phyloP scores from a whole-genome alignment of 2,113 vertebrate genomes.

The Scortum barcoo region DNA sequence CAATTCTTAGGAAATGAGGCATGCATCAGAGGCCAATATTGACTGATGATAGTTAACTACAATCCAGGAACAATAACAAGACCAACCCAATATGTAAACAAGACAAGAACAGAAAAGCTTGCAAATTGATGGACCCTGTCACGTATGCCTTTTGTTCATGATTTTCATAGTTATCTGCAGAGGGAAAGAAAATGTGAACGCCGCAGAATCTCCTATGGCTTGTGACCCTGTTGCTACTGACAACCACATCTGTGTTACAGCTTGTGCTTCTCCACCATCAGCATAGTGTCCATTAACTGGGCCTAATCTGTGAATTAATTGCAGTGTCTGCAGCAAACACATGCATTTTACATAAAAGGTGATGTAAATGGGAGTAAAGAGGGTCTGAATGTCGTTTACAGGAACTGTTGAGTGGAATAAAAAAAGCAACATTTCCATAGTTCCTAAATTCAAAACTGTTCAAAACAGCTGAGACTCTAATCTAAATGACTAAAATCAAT shows the following conservation, averaged over 20 bases:
- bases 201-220: background rate
- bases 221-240: slow-evolving; percentile 48
- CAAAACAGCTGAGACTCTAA: background rate
- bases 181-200: background rate
- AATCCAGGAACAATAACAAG: slow-evolving; percentile 23
- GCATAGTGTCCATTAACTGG: slow-evolving; percentile 11
- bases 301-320: slow-evolving; percentile 1
- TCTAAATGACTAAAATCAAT: no score
- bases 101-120: slow-evolving; percentile 12
- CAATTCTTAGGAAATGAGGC: slow-evolving; percentile 23
- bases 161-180: background rate
- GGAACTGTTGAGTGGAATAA: background rate
- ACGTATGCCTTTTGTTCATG: slow-evolving; percentile 2
- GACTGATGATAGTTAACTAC: slow-evolving; percentile 31
- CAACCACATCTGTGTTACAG: slow-evolving; percentile 48
- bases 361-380: background rate
- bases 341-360: background rate
- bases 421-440: background rate
- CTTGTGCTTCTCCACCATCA: background rate
- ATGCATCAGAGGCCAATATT: slow-evolving; percentile 17
- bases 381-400: background rate
- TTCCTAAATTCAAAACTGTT: background rate
- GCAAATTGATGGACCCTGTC: background rate
- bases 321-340: background rate
- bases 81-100: slow-evolving; percentile 9